Evolutionary conservation across 2,113 vertebrate genomes (phyloP).

Genomic region (Leiothrix lutea): DNA sequence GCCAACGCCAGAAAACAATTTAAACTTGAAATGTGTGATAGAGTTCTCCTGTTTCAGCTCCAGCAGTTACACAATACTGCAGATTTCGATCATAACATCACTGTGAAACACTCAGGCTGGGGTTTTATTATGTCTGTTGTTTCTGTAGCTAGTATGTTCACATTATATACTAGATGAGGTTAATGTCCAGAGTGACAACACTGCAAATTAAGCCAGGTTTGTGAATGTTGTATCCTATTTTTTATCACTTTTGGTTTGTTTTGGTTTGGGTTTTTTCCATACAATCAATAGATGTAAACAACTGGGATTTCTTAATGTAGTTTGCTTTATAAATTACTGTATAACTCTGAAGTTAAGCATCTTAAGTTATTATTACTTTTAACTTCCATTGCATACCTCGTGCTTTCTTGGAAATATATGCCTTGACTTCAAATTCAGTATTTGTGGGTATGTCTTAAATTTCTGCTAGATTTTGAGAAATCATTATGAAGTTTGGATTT

Average conservation of each 20-base stretch:
- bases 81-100: background rate
- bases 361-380: background rate
- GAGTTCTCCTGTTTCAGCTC: background rate
- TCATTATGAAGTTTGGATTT: background rate
- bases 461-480: background rate
- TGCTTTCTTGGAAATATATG: background rate
- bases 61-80: background rate
- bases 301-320: background rate
- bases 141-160: background rate
- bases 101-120: background rate
- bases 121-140: background rate
- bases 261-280: background rate
- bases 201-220: background rate
- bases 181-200: background rate
- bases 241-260: background rate
- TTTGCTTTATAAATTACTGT: background rate
- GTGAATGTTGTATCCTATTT: background rate
- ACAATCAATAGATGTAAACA: background rate
- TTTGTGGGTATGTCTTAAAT: background rate
- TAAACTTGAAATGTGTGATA: background rate
- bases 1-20: background rate
- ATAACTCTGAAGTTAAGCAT: accelerated
- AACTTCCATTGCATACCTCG: background rate
- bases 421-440: background rate
- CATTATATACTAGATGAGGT: background rate